Evolutionary conservation across 1,140 invertebrate species (phyloP).

Genomic region (Leptopilina boulardi): DNA sequence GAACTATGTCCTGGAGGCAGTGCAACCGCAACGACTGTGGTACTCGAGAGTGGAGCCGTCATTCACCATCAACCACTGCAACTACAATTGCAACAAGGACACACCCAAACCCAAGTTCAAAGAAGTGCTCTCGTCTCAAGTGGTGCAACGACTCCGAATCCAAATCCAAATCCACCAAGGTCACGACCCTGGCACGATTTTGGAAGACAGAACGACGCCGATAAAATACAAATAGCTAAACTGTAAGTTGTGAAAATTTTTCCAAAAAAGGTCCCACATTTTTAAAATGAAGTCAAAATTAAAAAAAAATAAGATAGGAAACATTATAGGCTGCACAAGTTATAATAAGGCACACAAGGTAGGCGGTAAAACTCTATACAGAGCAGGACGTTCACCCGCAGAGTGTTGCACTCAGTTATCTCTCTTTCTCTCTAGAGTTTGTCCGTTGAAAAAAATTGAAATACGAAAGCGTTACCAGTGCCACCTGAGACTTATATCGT

Average conservation of each 20-base stretch:
- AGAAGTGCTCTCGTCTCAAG: slow-evolving; percentile 77
- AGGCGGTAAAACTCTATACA: slow-evolving; percentile 48
- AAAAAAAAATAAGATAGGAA: slow-evolving; percentile 38
- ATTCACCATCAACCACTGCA: slow-evolving; percentile 73
- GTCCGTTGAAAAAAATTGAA: slow-evolving; percentile 45
- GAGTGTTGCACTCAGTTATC: slow-evolving; percentile 49
- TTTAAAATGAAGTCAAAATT: too few relatives aligned
- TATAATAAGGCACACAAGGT: slow-evolving; percentile 62
- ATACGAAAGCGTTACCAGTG: slow-evolving; percentile 50
- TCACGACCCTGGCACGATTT: slow-evolving; percentile 94
- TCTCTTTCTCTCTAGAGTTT: slow-evolving; percentile 45
- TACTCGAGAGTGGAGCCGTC: slow-evolving; percentile 72
- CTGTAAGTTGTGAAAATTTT: slow-evolving; percentile 82
- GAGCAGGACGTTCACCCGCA: slow-evolving; percentile 66
- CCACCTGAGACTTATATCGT: slow-evolving; percentile 35
- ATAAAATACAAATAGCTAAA: slow-evolving; percentile 98
- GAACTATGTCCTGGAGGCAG: slow-evolving; percentile 85
- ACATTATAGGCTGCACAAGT: too few relatives aligned
- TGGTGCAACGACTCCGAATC: slow-evolving; percentile 79
- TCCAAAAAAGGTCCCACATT: too few relatives aligned
- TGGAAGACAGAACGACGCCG: slow-evolving; percentile 92
- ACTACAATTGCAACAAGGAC: slow-evolving; percentile 70
- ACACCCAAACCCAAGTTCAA: slow-evolving; percentile 71
- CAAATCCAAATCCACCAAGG: slow-evolving; percentile 81
- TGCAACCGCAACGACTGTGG: slow-evolving; percentile 67